Evolutionary conservation across 2,113 vertebrate species (phyloP), one percentile per base, ranked within the genome.

Genomic region (Gallinago paraguaiae): DNA sequence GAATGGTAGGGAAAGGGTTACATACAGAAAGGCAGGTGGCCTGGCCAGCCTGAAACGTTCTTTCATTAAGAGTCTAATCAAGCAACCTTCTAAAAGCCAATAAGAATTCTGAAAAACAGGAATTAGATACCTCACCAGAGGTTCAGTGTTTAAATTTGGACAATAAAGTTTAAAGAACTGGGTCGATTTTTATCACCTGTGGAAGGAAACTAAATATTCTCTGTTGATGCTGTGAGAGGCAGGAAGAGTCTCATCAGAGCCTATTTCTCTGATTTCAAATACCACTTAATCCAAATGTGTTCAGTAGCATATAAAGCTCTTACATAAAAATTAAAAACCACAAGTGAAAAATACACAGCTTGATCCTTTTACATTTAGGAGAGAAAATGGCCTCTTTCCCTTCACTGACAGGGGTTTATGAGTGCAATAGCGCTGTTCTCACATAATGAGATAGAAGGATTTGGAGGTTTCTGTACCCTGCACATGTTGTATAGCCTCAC

Each of bases 1-100:
- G 54, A 0, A 0, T n/a, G 28, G 2, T 23, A 37, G 13, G 24
- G 7, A 53, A 50, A 27, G 22, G 12, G 17, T 51, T 13, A 4
- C 7, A 1, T 57, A 37, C 9, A 41, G 45, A 37, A 46, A n/a
- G 31, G 17, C 6, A 8, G 16, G 33, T 72, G 14, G 35, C 23
- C 37, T 82, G 41, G 8, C n/a, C 41, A 61, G 10, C 51, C 23
- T 23, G 25, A 51, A 35, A 48, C 13, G 4, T 13, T 61, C 23
- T 46, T 56, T 28, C 10, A 35, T 13, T 68, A n/a, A 33, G 80
- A 81, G 35, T 35, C 35, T 64, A 19, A 57, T 8, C 13, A 60
- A 51, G 51, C 33, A 82, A 60, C 37, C 14, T 53, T 61, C 11
- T 43, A 63, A 19, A 75, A 75, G 25, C 17, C 60, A 43, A 3